phyloP scores from a whole-genome alignment of 2,888 invertebrate genomes.

The Cabera pusaria region DNA sequence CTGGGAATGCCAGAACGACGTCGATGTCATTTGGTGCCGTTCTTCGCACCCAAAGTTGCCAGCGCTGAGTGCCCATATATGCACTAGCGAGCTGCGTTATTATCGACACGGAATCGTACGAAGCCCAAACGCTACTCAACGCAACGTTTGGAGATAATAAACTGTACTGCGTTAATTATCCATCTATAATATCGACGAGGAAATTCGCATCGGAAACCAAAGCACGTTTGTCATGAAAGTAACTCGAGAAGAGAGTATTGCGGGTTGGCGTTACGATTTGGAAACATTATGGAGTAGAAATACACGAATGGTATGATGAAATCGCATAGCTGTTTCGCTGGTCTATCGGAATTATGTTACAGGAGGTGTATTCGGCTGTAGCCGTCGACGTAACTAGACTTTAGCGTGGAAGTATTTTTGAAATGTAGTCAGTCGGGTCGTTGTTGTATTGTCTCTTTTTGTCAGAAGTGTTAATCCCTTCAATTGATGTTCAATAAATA shows the following conservation, averaged over 20 bases:
- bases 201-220: conserved; percentile 6
- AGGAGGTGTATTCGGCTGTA: conserved; percentile 14
- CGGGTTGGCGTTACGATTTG: conserved; percentile 18
- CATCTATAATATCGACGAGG: conserved; percentile 6
- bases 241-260: conserved; percentile 14
- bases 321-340: conserved; percentile 10
- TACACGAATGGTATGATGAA: conserved; percentile 10
- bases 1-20: conserved; percentile 38
- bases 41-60: no score
- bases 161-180: conserved; percentile 4
- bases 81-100: no score
- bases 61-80: neutral
- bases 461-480: conserved; percentile 53
- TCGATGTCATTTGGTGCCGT: conserved; percentile 33
- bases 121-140: no score
- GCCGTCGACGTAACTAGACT: conserved; percentile 19
- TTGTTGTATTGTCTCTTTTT: conserved; percentile 47
- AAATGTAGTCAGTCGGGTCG: conserved; percentile 51
- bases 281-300: conserved; percentile 10
- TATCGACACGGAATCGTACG: no score
- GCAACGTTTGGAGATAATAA: conserved; percentile 16
- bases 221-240: conserved; percentile 1
- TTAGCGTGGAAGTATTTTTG: conserved; percentile 42
- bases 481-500: conserved; percentile 72
- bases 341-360: conserved; percentile 6